phyloP scores from a whole-genome alignment of 1,140 invertebrate genomes.

The Contarinia nasturtii region DNA sequence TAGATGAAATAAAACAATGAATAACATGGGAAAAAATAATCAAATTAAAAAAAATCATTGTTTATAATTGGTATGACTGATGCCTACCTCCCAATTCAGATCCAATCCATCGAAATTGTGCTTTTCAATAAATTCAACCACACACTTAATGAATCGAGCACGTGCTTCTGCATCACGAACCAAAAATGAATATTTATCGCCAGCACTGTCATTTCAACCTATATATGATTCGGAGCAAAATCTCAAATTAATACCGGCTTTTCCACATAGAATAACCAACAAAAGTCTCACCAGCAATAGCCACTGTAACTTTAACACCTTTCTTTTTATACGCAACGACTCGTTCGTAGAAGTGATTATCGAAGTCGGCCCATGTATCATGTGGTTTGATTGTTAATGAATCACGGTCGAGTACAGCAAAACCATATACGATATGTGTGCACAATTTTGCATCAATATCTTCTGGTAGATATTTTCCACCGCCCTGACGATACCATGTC shows the following conservation, averaged over 20 bases:
- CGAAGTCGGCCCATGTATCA: slow-evolving; percentile 73
- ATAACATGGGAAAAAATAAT: neutral
- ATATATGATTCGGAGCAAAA: too few relatives aligned
- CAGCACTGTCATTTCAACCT: slow-evolving; percentile 76
- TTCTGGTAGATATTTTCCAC: slow-evolving; percentile 63
- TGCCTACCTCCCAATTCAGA: slow-evolving; percentile 66
- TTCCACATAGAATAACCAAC: too few relatives aligned
- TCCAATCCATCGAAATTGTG: slow-evolving; percentile 71
- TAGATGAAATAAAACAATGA: neutral
- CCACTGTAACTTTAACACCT: slow-evolving; percentile 62
- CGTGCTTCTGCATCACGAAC: slow-evolving; percentile 53
- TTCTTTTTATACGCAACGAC: slow-evolving; percentile 51
- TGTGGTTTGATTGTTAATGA: slow-evolving; percentile 62
- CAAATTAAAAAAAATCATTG: neutral
- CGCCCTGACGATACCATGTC: slow-evolving; percentile 67
- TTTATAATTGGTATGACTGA: too few relatives aligned
- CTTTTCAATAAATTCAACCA: slow-evolving; percentile 55
- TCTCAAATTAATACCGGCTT: too few relatives aligned
- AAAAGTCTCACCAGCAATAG: slow-evolving; percentile 61
- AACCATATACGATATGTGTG: slow-evolving; percentile 83
- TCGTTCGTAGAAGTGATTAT: slow-evolving; percentile 73
- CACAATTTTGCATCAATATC: slow-evolving; percentile 70
- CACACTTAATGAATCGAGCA: slow-evolving; percentile 51
- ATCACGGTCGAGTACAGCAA: slow-evolving; percentile 64
- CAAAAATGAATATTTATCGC: slow-evolving; percentile 67